These are phyloP conservation scores for Bombyx huttoni DNA, from an alignment of 2,888 invertebrate species.

Conservation along the genomic window DNA sequence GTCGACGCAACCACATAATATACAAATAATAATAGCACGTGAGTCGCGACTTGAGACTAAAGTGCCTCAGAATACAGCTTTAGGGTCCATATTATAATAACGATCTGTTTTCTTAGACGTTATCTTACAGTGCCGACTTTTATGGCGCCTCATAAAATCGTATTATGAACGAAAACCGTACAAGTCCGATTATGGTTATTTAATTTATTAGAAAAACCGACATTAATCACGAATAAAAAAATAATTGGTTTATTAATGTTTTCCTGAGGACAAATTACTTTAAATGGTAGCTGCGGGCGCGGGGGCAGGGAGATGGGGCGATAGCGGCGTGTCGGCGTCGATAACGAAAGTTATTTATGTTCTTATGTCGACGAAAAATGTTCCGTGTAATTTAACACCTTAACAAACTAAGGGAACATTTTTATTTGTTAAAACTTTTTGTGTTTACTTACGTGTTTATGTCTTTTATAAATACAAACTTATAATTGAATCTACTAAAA, in stretches of 20 bases:
- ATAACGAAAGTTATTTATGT: slow-evolving; percentile 42
- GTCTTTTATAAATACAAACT: background rate
- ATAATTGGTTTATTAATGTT: slow-evolving; percentile 28
- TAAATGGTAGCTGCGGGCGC: slow-evolving; percentile 42
- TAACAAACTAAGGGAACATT: background rate
- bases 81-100: slow-evolving; percentile 52
- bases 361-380: slow-evolving; percentile 22
- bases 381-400: slow-evolving; percentile 12
- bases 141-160: slow-evolving; percentile 27
- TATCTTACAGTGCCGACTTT: slow-evolving; percentile 23
- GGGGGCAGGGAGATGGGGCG: slow-evolving; percentile 41
- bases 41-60: slow-evolving; percentile 44
- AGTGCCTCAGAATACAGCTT: slow-evolving; percentile 47
- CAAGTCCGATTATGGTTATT: slow-evolving; percentile 10
- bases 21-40: slow-evolving; percentile 38
- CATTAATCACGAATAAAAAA: slow-evolving; percentile 23
- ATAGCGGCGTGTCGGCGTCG: slow-evolving; percentile 39
- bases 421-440: slow-evolving; percentile 14
- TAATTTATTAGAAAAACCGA: slow-evolving; percentile 15
- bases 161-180: slow-evolving; percentile 15
- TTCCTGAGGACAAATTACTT: slow-evolving; percentile 41
- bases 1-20: slow-evolving; percentile 56
- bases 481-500: background rate
- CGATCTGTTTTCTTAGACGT: slow-evolving; percentile 44
- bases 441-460: background rate